Conservation (phyloP, 2,888 invertebrate genomes). For the Stegana nigrithorax region DNA sequence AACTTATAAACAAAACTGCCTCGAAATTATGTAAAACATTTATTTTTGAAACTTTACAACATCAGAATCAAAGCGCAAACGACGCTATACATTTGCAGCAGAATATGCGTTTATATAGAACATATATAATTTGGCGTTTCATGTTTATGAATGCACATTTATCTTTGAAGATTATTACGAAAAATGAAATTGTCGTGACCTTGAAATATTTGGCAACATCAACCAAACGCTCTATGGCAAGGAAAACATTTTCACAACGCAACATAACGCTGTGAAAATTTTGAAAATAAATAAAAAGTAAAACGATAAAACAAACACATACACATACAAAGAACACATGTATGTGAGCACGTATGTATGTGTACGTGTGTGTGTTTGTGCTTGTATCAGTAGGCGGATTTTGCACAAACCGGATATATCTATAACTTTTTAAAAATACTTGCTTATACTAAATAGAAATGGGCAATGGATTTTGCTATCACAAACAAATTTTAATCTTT, state of each 20-base stretch:
- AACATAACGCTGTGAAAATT: background rate
- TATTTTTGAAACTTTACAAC: constrained; percentile 3
- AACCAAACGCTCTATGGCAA: background rate
- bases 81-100: background rate
- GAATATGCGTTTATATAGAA: background rate
- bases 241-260: background rate
- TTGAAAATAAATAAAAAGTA: too few species aligned
- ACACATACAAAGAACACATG: too few species aligned
- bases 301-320: too few species aligned
- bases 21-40: background rate
- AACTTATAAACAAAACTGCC: constrained; percentile 1
- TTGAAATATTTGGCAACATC: constrained; percentile 33
- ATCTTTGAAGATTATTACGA: constrained; percentile 29
- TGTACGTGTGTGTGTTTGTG: background rate
- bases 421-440: constrained; percentile 23
- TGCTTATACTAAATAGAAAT: constrained; percentile 18
- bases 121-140: constrained; percentile 3
- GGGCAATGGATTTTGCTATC: background rate
- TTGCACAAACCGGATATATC: constrained; percentile 26
- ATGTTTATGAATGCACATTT: constrained; percentile 5
- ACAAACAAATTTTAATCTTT: background rate
- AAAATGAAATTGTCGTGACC: constrained; percentile 38
- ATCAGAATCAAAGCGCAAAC: background rate
- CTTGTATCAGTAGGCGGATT: background rate
- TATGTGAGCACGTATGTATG: background rate